Evolutionary conservation across 2,113 vertebrate species (phyloP).

Genomic region (Chloropsis cyanopogon): DNA sequence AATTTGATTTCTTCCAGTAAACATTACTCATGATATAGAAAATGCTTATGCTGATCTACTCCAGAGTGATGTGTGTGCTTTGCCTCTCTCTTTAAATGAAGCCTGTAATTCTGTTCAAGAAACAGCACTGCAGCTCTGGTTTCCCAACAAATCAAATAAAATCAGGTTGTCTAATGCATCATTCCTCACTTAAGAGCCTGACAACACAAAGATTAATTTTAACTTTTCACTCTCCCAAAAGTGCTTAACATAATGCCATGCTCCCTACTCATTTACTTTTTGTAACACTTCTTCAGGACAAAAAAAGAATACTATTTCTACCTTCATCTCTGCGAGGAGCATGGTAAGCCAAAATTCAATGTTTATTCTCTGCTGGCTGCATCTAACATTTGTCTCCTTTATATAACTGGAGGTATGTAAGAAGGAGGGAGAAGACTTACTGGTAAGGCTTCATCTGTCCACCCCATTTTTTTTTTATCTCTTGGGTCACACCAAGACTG

Average conservation of each 20-base stretch:
- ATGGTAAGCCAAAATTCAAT: not conserved
- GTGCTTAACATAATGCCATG: not conserved
- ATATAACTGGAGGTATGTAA: not conserved
- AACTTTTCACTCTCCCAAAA: not conserved
- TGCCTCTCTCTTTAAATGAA: constrained; percentile 47
- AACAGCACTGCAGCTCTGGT: constrained; percentile 5
- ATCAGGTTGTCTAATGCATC: constrained; percentile 43
- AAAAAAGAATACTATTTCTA: not conserved
- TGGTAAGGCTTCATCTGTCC: not conserved
- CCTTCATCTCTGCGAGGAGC: not conserved
- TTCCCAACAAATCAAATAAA: constrained; percentile 61
- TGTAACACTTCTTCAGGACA: not conserved
- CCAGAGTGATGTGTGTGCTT: constrained; percentile 25
- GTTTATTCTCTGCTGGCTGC: not conserved
- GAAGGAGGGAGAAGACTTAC: not conserved
- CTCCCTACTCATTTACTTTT: not conserved
- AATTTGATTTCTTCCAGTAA: constrained; percentile 69
- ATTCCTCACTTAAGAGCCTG: constrained; percentile 36
- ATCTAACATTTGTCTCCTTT: not conserved
- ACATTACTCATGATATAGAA: constrained; percentile 65
- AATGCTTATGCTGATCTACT: constrained; percentile 56
- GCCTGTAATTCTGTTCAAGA: constrained; percentile 48
- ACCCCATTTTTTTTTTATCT: not conserved
- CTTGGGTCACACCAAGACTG: not conserved
- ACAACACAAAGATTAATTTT: constrained; percentile 27